Conservation (phyloP, 2,888 invertebrate genomes). For the Liopterus haemorrhoidalis region DNA sequence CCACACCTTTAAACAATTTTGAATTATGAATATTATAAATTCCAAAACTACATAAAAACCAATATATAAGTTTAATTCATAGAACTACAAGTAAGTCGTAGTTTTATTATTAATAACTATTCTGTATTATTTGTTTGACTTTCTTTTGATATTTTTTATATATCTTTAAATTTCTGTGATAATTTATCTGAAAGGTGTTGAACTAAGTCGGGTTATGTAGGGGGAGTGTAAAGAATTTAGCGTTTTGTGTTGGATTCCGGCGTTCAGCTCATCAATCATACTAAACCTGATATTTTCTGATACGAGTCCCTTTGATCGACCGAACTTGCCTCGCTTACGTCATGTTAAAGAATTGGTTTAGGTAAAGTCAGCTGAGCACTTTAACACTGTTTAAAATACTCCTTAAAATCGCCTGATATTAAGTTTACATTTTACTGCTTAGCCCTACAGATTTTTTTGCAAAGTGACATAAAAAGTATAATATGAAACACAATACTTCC, state of each 20-base stretch:
- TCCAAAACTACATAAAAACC: too few relatives aligned
- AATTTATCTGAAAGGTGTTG: constrained; percentile 44
- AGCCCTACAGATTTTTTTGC: too few relatives aligned
- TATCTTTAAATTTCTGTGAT: constrained; percentile 40
- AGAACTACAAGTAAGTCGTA: too few relatives aligned
- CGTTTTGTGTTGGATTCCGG: constrained; percentile 33
- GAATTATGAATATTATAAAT: too few relatives aligned
- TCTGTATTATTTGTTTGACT: too few relatives aligned
- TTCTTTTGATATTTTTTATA: too few relatives aligned
- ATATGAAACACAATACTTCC: too few relatives aligned
- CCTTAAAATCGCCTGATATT: constrained; percentile 19
- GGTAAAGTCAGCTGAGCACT: not conserved
- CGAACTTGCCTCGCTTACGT: not conserved
- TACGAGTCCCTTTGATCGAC: constrained; percentile 7
- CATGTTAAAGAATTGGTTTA: not conserved
- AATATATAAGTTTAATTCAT: too few relatives aligned
- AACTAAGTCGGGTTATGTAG: constrained; percentile 44
- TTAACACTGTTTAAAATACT: constrained; percentile 16
- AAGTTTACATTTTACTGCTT: too few relatives aligned
- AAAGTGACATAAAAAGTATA: too few relatives aligned
- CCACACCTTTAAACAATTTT: too few relatives aligned
- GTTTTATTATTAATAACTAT: too few relatives aligned
- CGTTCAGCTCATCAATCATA: constrained; percentile 44
- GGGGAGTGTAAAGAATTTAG: constrained; percentile 41
- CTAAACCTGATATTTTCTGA: constrained; percentile 40